Evolutionary conservation across 64 coral and sea anemone species (phyloP).

Genomic region (Stichodactyla helianthus): DNA sequence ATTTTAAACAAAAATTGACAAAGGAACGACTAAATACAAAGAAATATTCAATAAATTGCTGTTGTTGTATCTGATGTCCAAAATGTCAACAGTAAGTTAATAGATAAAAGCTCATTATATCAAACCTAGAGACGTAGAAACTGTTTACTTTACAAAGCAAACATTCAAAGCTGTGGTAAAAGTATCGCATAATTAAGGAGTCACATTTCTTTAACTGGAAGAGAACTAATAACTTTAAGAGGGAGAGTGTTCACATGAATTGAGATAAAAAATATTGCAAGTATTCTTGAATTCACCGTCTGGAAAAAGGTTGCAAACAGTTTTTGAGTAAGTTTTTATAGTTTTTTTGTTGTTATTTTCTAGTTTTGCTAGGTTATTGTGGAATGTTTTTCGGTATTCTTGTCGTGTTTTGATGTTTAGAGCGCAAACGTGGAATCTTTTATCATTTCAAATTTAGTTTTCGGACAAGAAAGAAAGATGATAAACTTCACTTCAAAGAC

Average conservation of each 20-base stretch:
- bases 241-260: neutral
- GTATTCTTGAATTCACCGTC: neutral
- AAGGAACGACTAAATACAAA: neutral
- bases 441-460: neutral
- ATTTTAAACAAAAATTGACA: neutral
- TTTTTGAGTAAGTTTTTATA: neutral
- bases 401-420: neutral
- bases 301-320: neutral
- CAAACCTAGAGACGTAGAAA: neutral
- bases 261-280: neutral
- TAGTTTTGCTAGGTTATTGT: neutral
- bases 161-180: neutral
- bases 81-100: neutral
- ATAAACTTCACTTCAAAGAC: neutral
- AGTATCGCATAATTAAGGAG: neutral
- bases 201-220: neutral
- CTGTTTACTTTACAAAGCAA: neutral
- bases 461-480: neutral
- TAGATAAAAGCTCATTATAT: neutral
- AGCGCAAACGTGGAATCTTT: neutral
- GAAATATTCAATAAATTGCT: neutral
- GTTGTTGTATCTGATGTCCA: neutral
- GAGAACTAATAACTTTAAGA: neutral
- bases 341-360: neutral
- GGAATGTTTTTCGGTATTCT: neutral